Conservation (phyloP, 1,140 invertebrate species). For the Platyscapa corneri region DNA sequence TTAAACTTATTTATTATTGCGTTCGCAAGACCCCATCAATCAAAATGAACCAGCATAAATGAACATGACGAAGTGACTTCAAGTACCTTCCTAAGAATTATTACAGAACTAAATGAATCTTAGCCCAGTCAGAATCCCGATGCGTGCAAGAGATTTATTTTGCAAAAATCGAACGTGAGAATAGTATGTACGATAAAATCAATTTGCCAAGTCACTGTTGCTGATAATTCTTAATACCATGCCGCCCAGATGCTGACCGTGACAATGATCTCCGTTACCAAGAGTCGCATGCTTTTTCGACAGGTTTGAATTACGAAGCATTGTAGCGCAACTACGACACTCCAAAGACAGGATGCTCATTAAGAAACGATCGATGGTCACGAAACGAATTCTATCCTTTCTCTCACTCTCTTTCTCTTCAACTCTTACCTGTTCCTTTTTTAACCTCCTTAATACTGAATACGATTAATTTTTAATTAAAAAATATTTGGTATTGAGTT, state of each 20-base stretch:
- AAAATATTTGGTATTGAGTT: not conserved
- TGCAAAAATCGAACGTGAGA: conserved; percentile 23
- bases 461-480: conserved; percentile 46
- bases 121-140: not conserved
- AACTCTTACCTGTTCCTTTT: not conserved
- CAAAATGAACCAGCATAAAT: not conserved
- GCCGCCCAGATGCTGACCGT: not conserved
- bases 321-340: not conserved
- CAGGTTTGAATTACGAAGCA: conserved; percentile 12
- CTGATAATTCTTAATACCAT: not conserved
- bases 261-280: conserved; percentile 33
- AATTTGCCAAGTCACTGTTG: conserved; percentile 22
- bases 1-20: not conserved
- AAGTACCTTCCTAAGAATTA: not conserved
- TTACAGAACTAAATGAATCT: not conserved
- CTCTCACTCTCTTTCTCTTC: conserved; percentile 47
- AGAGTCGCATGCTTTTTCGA: conserved; percentile 29
- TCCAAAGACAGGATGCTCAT: conserved; percentile 45
- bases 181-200: not conserved
- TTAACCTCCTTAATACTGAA: conserved; percentile 8
- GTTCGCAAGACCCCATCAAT: not conserved
- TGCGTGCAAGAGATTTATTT: not conserved
- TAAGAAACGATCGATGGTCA: conserved; percentile 42
- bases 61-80: not conserved
- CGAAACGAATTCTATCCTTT: conserved; percentile 47